These are phyloP conservation scores for Oncopeltus fasciatus DNA, from an alignment of 1,140 invertebrate genomes.

Conservation along the genomic window DNA sequence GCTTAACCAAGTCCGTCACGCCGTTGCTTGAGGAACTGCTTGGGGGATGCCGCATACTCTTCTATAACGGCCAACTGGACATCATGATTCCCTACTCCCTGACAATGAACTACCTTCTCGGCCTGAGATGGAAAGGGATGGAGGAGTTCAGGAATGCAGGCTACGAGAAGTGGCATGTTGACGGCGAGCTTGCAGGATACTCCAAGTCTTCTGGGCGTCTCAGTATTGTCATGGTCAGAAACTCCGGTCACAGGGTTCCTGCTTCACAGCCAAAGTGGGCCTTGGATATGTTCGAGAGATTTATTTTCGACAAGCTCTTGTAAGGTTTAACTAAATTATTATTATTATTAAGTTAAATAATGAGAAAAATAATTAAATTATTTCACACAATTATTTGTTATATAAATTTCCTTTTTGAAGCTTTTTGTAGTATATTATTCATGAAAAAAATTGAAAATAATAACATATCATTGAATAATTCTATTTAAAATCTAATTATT, in stretches of 20 bases:
- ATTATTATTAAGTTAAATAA: too few species aligned
- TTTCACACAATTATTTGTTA: too few species aligned
- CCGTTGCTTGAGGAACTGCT: constrained; percentile 54
- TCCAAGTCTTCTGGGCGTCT: constrained; percentile 39
- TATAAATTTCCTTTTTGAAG: too few species aligned
- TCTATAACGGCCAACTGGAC: constrained; percentile 74
- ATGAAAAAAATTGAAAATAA: too few species aligned
- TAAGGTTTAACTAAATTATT: too few species aligned
- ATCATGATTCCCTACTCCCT: constrained; percentile 71
- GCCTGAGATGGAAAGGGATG: constrained; percentile 32
- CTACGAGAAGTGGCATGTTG: constrained; percentile 33
- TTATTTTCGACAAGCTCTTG: constrained; percentile 30
- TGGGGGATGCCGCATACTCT: constrained; percentile 49
- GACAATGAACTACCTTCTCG: constrained; percentile 51
- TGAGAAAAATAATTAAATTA: too few species aligned
- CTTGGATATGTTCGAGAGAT: constrained; percentile 57
- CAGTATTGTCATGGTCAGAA: constrained; percentile 43
- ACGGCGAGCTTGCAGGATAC: constrained; percentile 40
- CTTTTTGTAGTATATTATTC: too few species aligned
- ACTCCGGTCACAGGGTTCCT: constrained; percentile 51
- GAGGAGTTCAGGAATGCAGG: constrained; percentile 30
- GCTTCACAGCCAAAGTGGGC: constrained; percentile 47
- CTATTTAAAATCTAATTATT: too few species aligned
- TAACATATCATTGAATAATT: too few species aligned
- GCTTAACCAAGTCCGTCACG: constrained; percentile 71